phyloP scores from a whole-genome alignment of 1,140 invertebrate species.

The Halictus rubicundus region DNA sequence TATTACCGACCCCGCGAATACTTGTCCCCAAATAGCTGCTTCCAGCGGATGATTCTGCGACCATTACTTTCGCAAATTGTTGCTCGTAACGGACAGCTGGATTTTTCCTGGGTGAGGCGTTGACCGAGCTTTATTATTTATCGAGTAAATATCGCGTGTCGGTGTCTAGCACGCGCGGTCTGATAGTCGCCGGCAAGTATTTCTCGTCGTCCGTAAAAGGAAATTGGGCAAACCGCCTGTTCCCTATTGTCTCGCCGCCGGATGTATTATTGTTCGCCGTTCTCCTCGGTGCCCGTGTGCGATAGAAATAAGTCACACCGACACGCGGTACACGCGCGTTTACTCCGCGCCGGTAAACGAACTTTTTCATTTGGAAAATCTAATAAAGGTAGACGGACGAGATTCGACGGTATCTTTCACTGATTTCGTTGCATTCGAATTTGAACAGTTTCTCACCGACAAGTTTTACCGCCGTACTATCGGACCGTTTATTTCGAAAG shows the following conservation, averaged over 20 bases:
- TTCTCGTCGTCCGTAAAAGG: conserved; percentile 33
- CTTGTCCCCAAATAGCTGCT: neutral
- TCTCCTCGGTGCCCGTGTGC: conserved; percentile 2
- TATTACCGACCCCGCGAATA: neutral
- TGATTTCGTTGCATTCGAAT: too few relatives aligned
- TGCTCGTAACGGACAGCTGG: neutral
- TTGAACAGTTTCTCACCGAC: too few relatives aligned
- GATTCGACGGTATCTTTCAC: too few relatives aligned
- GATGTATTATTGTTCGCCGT: conserved; percentile 36
- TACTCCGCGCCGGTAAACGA: conserved; percentile 13
- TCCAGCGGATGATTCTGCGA: neutral
- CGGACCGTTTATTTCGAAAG: too few relatives aligned
- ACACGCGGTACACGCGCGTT: conserved; percentile 1
- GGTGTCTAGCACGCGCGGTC: neutral
- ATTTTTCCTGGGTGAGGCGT: neutral
- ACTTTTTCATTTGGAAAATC: neutral
- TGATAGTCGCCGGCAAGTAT: conserved; percentile 19
- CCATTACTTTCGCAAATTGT: conserved; percentile 6
- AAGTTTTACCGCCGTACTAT: too few relatives aligned
- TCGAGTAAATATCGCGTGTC: conserved; percentile 13
- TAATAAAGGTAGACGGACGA: too few relatives aligned
- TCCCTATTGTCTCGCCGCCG: conserved; percentile 12
- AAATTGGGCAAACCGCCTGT: conserved; percentile 30
- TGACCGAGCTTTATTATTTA: conserved; percentile 1
- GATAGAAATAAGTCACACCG: conserved; percentile 30